Conservation (phyloP, 1,140 invertebrate species). For the Drosophila triauraria region DNA sequence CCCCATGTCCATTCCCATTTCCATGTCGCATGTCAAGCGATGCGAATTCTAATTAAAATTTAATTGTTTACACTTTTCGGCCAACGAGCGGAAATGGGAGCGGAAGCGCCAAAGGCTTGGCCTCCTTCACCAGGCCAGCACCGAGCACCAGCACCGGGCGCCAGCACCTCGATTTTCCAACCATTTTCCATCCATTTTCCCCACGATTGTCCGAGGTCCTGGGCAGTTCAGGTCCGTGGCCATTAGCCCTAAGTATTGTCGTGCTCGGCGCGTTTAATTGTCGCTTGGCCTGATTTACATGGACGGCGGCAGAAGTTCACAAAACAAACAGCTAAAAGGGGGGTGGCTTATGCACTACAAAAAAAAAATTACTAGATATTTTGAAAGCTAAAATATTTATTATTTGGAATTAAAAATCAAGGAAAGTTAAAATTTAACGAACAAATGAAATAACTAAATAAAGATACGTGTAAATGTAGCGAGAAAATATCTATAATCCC, state of each 20-base stretch:
- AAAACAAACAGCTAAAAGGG: conserved; percentile 57
- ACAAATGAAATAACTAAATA: too few relatives aligned
- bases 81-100: conserved; percentile 66
- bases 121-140: not conserved
- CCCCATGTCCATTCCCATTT: conserved; percentile 22
- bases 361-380: too few relatives aligned
- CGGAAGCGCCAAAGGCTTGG: conserved; percentile 57
- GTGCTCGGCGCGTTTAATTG: conserved; percentile 76
- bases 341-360: not conserved
- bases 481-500: too few relatives aligned
- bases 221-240: conserved; percentile 47
- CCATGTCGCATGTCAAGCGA: conserved; percentile 65
- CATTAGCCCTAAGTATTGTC: conserved; percentile 77
- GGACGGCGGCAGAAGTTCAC: conserved; percentile 61
- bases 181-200: not conserved
- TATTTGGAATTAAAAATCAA: too few relatives aligned
- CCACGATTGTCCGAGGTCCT: conserved; percentile 21
- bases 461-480: too few relatives aligned
- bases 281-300: conserved; percentile 74
- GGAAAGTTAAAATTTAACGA: too few relatives aligned
- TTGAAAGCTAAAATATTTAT: not conserved
- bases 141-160: not conserved
- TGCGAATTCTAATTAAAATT: conserved; percentile 81
- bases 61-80: conserved; percentile 82
- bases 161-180: conserved; percentile 9